Percentiles rank a stretch among this genome's conserved stretches.
Conservation (phyloP, 2,797 vertebrate genomes). For the Todus mexicanus region DNA sequence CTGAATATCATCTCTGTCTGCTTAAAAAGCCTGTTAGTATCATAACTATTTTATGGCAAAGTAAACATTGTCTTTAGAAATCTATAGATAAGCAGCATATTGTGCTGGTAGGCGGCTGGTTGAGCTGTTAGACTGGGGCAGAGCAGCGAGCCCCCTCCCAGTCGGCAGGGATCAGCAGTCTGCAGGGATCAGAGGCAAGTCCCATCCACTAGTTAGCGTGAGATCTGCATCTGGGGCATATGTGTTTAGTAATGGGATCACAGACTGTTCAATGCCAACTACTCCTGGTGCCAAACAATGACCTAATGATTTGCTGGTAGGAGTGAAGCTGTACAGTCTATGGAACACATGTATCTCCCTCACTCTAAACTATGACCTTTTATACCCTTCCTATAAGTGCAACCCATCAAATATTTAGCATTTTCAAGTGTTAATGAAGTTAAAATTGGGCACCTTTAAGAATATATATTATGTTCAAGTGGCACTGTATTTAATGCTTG, state of each 20-base stretch:
- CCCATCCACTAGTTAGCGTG: background rate
- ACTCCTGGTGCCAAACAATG: background rate
- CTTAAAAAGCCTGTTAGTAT: background rate
- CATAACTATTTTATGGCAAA: background rate
- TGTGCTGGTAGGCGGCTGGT: fast-evolving
- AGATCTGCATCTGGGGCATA: no score
- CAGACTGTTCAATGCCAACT: background rate
- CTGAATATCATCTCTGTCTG: background rate
- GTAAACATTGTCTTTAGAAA: background rate
- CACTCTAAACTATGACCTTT: background rate
- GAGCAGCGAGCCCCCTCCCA: background rate
- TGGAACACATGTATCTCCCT: background rate
- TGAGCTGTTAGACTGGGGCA: background rate
- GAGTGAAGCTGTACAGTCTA: background rate
- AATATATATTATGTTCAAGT: background rate
- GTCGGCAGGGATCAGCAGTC: background rate
- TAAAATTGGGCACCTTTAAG: background rate
- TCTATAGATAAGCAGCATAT: background rate
- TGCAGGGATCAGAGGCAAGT: background rate
- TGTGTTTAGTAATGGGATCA: background rate
- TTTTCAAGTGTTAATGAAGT: background rate
- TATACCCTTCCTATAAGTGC: background rate
- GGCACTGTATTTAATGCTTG: background rate
- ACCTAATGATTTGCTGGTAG: background rate
- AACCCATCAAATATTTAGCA: background rate